Conservation (phyloP, 2,797 vertebrate genomes). For the Darevskia nairensis region DNA sequence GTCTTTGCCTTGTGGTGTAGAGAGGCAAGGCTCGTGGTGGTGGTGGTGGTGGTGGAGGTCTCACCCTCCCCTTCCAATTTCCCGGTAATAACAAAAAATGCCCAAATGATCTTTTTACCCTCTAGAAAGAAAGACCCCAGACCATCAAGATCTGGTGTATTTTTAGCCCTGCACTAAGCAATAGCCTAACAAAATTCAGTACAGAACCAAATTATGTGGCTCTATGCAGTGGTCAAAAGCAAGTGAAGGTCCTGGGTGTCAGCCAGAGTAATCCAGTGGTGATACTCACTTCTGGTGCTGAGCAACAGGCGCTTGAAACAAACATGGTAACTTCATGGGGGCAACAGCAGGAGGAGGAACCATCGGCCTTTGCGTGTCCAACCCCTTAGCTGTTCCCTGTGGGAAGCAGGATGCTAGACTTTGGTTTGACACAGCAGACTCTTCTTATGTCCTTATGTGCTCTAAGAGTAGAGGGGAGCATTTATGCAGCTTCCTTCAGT, state of each 20-base stretch:
- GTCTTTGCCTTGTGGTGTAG: no score
- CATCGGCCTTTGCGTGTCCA: no score
- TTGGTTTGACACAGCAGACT: not conserved
- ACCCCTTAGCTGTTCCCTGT: not conserved
- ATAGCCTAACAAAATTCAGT: not conserved
- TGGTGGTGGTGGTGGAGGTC: no score
- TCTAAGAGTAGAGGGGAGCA: not conserved
- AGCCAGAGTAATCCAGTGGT: no score
- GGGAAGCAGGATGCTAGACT: no score
- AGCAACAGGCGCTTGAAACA: not conserved
- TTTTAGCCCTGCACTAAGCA: not conserved
- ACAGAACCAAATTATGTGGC: not conserved
- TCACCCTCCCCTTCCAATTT: no score
- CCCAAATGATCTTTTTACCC: no score
- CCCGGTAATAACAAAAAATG: not conserved
- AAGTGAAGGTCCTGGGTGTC: no score
- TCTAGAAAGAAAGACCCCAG: not conserved
- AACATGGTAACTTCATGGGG: not conserved
- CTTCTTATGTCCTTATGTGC: not conserved
- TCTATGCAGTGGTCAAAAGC: no score
- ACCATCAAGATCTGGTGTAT: no score
- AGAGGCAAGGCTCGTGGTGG: no score
- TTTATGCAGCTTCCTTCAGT: not conserved
- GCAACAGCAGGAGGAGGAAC: not conserved
- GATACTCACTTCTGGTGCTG: not conserved